Evolutionary conservation across 2,113 vertebrate genomes (phyloP), one percentile per base, ranked within the genome.

Genomic region (Crotalus helleri): DNA sequence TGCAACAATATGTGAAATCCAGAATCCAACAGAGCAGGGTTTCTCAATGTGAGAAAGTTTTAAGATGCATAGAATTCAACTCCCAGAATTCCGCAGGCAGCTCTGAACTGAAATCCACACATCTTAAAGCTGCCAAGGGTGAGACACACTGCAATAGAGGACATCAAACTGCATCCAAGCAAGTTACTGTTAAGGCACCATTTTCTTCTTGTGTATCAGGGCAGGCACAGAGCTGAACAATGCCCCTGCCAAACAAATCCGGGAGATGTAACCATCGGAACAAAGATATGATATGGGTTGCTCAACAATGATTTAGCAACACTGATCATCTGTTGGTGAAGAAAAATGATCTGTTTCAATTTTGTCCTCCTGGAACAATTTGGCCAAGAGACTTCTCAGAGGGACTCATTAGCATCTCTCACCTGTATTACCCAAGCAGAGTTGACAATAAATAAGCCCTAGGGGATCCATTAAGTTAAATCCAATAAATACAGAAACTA

Each of bases 321-420:
- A 1, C 55, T 53, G 2, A 17, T 61, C 58, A 87, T 57, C 46
- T 55, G 19, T 46, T 21, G 0, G 13, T 23, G 51, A 89, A 64
- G 89, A 87, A 90, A 94, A 26, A 88, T 11, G 13, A 86, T 93
- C 91, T 3, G 5, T 57, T 26, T 91, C 90, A 24, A 17, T 88
- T 91, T 92, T 92, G 55, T 92, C 49, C 87, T 92, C 49, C 29
- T 54, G 74, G 55, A 93, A 91, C n/a, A 46, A 86, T 33, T 0
- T 0, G 93, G 58, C 0, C 53, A 29, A 1, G 13, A 33, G 55
- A 33, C 91, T 96, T 95, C 90, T 92, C 61, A 24, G 21, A 87
- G 4, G 88, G 33, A 91, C 96, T 97, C 96, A 95, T 95, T 97
- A 88, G 85, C 89, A 94, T 88, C 0, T 59, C 19, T 15, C 4